Conservation (phyloP, 2,113 vertebrate genomes). For the Lichenostomus cassidix region DNA sequence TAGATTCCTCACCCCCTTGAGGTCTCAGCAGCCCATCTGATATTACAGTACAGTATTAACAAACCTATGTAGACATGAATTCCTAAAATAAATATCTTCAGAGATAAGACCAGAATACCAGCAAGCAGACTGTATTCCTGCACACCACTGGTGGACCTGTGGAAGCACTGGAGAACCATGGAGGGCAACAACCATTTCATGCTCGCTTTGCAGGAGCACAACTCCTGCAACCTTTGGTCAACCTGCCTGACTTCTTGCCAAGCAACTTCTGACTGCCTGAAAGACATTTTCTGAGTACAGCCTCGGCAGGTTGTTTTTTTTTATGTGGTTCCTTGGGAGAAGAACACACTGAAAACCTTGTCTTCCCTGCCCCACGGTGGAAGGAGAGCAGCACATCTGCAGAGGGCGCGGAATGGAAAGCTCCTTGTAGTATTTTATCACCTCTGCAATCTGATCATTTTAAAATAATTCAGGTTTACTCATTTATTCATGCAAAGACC, state of each 20-base stretch:
- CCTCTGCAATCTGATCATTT: not conserved
- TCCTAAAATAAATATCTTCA: conserved; percentile 72
- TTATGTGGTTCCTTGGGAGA: not conserved
- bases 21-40: conserved; percentile 73
- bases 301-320: not conserved
- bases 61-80: conserved; percentile 69
- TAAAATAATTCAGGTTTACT: conserved; percentile 35
- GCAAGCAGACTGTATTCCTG: conserved; percentile 8
- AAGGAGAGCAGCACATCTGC: not conserved
- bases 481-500: conserved; percentile 13
- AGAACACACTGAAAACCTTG: not conserved
- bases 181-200: not conserved
- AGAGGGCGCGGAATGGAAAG: not conserved
- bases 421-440: not conserved
- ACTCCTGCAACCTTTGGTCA: conserved; percentile 17
- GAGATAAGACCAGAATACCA: conserved; percentile 56
- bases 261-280: not conserved
- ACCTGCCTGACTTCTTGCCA: conserved; percentile 18
- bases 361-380: not conserved
- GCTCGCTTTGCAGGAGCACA: not conserved
- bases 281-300: not conserved
- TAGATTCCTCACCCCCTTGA: conserved; percentile 67
- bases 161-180: not conserved
- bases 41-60: conserved; percentile 71
- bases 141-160: not conserved